phyloP scores from a whole-genome alignment of 2,888 invertebrate species.

The Scrobipalpa costella region DNA sequence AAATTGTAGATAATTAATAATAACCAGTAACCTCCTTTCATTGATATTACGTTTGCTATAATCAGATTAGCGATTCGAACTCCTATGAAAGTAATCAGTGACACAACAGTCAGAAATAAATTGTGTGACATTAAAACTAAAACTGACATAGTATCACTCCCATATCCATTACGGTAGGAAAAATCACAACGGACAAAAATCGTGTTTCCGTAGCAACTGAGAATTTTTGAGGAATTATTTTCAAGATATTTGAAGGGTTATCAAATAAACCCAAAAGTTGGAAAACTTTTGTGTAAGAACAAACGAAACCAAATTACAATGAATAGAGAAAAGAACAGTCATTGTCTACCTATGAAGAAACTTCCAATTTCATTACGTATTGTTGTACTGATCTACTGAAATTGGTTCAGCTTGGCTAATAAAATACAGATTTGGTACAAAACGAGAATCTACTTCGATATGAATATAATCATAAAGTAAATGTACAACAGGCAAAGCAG shows the following conservation, averaged over 20 bases:
- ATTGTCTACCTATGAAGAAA: not conserved
- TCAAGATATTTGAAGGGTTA: not conserved
- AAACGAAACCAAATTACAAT: not conserved
- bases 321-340: not conserved
- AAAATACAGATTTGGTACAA: not conserved
- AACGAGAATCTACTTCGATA: not conserved
- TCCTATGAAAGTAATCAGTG: not conserved
- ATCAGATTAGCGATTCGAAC: not conserved
- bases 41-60: not conserved
- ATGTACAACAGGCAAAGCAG: conserved; percentile 9
- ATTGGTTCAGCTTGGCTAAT: not conserved
- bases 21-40: too few relatives aligned
- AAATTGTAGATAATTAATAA: conserved; percentile 27
- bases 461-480: not conserved
- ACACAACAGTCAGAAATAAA: too few relatives aligned
- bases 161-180: too few relatives aligned
- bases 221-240: too few relatives aligned
- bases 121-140: too few relatives aligned
- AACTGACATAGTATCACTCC: too few relatives aligned
- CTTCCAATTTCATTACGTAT: conserved; percentile 1
- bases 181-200: too few relatives aligned
- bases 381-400: not conserved
- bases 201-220: too few relatives aligned
- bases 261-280: not conserved
- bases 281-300: not conserved